phyloP scores from a whole-genome alignment of 2,888 invertebrate species.

The Hymenopus coronatus region DNA sequence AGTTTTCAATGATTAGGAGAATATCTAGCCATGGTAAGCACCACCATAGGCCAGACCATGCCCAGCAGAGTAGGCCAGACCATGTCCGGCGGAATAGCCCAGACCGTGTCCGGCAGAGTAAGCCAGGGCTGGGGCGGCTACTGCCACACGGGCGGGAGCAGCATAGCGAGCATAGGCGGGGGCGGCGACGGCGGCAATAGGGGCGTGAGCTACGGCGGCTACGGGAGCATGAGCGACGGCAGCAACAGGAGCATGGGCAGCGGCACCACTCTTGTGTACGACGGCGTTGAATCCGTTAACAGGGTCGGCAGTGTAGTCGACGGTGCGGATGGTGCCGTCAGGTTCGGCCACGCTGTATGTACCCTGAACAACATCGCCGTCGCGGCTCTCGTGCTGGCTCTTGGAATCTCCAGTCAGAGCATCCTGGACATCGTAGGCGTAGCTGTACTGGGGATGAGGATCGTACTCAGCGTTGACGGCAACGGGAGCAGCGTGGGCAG shows the following conservation, averaged over 20 bases:
- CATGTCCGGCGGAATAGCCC: constrained; percentile 1
- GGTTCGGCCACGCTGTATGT: constrained; percentile 34
- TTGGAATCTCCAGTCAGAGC: constrained; percentile 36
- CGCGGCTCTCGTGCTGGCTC: constrained; percentile 34
- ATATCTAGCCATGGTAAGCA: too few species aligned
- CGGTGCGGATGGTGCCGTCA: constrained; percentile 34
- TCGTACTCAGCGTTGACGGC: constrained; percentile 35
- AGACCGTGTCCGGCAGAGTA: not conserved
- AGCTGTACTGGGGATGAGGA: constrained; percentile 35
- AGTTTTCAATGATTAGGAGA: too few species aligned
- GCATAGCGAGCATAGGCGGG: not conserved
- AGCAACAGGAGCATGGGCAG: constrained; percentile 25
- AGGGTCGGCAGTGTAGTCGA: constrained; percentile 35
- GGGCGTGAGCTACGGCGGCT: not conserved
- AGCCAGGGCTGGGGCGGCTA: constrained; percentile 14
- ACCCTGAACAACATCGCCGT: constrained; percentile 35
- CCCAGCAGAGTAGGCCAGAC: not conserved
- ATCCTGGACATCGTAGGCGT: constrained; percentile 35
- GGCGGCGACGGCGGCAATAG: constrained; percentile 13
- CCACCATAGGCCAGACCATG: not conserved
- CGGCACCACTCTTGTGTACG: constrained; percentile 27
- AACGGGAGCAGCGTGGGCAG: constrained; percentile 7
- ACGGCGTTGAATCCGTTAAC: constrained; percentile 37
- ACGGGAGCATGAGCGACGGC: constrained; percentile 21
- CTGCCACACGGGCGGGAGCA: not conserved